phyloP scores from a whole-genome alignment of 2,888 invertebrate species.

The Tolmerus cingulatus region DNA sequence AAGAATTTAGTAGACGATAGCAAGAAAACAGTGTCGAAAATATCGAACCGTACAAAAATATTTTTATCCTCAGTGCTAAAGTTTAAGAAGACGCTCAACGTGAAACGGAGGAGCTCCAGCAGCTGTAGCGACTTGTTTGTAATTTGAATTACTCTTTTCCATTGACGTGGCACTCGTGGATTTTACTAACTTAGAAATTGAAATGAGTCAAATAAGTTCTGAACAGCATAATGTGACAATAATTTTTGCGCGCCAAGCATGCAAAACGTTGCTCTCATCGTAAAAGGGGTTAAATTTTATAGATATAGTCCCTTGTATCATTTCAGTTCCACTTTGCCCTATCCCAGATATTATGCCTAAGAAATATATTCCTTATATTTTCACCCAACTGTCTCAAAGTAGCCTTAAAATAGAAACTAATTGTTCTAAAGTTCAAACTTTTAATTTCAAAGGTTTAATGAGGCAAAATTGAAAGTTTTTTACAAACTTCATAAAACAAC shows the following conservation, averaged over 20 bases:
- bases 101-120: constrained; percentile 59
- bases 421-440: too few relatives aligned
- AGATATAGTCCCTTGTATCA: background rate
- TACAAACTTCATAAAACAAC: too few relatives aligned
- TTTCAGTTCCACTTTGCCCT: too few relatives aligned
- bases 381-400: too few relatives aligned
- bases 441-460: too few relatives aligned
- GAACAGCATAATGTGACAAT: background rate
- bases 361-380: too few relatives aligned
- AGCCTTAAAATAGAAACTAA: too few relatives aligned
- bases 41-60: constrained; percentile 60
- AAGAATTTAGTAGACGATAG: constrained; percentile 45
- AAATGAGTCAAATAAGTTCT: background rate
- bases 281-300: background rate
- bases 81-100: constrained; percentile 59
- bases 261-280: background rate
- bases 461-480: too few relatives aligned
- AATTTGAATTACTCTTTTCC: constrained; percentile 54
- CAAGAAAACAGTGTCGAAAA: constrained; percentile 57
- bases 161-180: background rate
- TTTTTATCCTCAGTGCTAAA: constrained; percentile 60
- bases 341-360: too few relatives aligned
- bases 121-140: constrained; percentile 63
- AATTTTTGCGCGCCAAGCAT: background rate
- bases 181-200: background rate